Evolutionary conservation across 2,888 invertebrate genomes (phyloP).

Genomic region (Eupithecia centaureata): DNA sequence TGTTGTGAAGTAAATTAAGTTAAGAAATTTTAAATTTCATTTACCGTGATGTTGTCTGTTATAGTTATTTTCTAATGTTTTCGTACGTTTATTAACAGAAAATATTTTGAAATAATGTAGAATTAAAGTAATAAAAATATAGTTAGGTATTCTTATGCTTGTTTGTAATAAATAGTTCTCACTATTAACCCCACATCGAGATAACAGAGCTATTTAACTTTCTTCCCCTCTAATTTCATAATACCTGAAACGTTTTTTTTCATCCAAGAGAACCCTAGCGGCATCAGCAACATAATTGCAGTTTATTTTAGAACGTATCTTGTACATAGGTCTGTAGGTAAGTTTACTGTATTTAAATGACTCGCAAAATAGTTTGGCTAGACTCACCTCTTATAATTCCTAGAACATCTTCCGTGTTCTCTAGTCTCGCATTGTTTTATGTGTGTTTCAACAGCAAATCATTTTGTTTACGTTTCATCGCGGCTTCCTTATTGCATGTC

Average conservation of each 20-base stretch:
- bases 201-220: too few relatives aligned
- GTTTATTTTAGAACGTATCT: background rate
- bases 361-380: conserved; percentile 15
- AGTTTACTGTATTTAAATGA: background rate
- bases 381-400: conserved; percentile 10
- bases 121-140: too few relatives aligned
- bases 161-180: too few relatives aligned
- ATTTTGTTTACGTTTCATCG: conserved; percentile 22
- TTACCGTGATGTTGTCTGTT: too few relatives aligned
- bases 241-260: background rate
- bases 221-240: too few relatives aligned
- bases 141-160: too few relatives aligned
- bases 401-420: conserved; percentile 29
- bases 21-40: too few relatives aligned
- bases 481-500: conserved; percentile 37
- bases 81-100: too few relatives aligned
- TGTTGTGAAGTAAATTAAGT: too few relatives aligned
- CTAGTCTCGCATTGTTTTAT: conserved; percentile 24
- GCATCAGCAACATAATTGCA: background rate
- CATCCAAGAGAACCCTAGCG: background rate
- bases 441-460: conserved; percentile 24
- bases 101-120: too few relatives aligned
- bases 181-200: too few relatives aligned
- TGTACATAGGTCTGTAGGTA: background rate
- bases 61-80: too few relatives aligned